A percentile compares a stretch with the other conserved stretches of the same genome.
phyloP scores from a whole-genome alignment of 2,888 invertebrate species.

The Stratiomys singularior region DNA sequence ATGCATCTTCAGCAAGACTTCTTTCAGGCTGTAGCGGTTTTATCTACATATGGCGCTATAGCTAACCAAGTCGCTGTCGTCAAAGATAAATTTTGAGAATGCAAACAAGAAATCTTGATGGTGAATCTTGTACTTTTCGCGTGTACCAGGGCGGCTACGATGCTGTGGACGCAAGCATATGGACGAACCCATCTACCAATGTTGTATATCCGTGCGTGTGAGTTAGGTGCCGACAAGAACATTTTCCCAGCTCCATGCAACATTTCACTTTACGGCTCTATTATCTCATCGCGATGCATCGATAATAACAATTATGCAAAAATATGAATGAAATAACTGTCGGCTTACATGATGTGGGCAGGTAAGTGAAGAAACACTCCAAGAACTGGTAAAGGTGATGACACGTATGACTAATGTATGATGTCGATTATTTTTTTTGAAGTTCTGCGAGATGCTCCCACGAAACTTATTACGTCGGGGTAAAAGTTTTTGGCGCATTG shows the following conservation, averaged over 20 bases:
- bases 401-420: too few species aligned
- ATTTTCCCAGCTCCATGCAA: conserved; percentile 20
- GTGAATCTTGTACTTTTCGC: not conserved
- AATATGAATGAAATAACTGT: conserved; percentile 34
- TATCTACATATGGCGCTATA: too few species aligned
- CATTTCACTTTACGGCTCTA: conserved; percentile 34
- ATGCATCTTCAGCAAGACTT: not conserved
- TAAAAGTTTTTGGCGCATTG: too few species aligned
- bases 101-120: not conserved
- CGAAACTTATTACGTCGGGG: too few species aligned
- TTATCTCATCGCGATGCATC: conserved; percentile 22
- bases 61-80: not conserved
- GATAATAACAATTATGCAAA: conserved; percentile 38
- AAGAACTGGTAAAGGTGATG: too few species aligned
- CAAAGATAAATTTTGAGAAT: conserved; percentile 2
- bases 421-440: too few species aligned
- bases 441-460: too few species aligned
- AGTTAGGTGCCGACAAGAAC: not conserved
- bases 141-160: too few species aligned
- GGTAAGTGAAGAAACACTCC: not conserved
- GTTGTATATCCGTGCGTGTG: too few species aligned
- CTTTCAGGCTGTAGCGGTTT: too few species aligned
- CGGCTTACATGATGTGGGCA: not conserved
- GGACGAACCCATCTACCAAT: too few species aligned
- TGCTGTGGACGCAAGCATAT: too few species aligned